Base-by-base conservation (phyloP, 1,140 invertebrate species). In the Sminthurinus signatus region DNA sequence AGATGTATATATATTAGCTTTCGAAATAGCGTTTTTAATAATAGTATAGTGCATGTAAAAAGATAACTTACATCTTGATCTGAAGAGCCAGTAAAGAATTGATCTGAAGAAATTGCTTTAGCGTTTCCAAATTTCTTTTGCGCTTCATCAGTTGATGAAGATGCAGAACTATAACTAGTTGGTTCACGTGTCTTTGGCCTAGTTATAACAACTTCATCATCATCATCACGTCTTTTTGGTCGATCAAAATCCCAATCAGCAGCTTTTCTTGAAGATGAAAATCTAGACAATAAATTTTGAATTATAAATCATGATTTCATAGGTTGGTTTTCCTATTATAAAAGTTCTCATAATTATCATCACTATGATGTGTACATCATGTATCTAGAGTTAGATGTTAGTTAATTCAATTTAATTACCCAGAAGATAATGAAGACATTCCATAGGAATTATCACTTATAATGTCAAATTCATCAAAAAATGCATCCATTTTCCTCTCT, bases 61-160 rank as follows among this genome's bases (percentile, higher is more conserved):
- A 32, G 8, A 51, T 17, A 55, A 39, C 52, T 31, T 75, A 83
- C 81, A 73, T 89, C 87, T 69, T 79, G 79, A 74, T 85, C 84
- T 65, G 80, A 76, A 68, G 82, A 82, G 67, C 89, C 87, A 2
- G 85, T 86, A 76, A 96, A 96, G 79, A 86, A 98, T 79, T 97
- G 93, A 75, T 96, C 92, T 0, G 96, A 98, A 62, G 93, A 97
- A 72, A 99, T 99, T 2, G 93, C 88, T 80, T 98, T 99, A 4
- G 96, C 94, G 73, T 88, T 86, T 25, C 91, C 93, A 77, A 97
- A 98, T 79, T 97, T 97, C 75, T 92, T 91, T 74, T 93, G 90
- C 14, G 92, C 93, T 64, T 87, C 85, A 65, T 84, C 83, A 21
- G 65, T 60, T 14, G 8, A 14, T 27, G 14, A 5, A 52, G 23